A percentile compares a stretch with the other conserved stretches of the same genome.
Evolutionary conservation across 2,797 vertebrate species (phyloP).

Genomic region (Eutrigla gurnardus): DNA sequence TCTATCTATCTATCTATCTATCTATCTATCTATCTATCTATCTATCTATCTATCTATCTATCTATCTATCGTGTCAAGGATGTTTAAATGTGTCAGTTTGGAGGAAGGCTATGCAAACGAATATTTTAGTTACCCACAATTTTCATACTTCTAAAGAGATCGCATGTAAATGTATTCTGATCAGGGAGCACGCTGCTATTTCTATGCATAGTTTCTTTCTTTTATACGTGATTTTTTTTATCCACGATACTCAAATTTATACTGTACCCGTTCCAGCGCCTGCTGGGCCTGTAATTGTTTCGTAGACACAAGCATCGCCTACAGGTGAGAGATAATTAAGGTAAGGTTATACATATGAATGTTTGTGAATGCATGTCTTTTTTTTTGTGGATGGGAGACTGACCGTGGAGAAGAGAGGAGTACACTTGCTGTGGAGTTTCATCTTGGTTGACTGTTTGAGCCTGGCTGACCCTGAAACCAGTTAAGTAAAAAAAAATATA

Average conservation of each 20-base stretch:
- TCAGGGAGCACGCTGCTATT: too few relatives aligned
- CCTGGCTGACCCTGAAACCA: background rate
- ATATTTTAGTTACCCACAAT: background rate
- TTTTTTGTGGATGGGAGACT: background rate
- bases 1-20: too few relatives aligned
- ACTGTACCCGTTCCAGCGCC: background rate
- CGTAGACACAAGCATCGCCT: slow-evolving; percentile 33
- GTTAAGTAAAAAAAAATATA: too few relatives aligned
- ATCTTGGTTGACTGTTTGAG: background rate
- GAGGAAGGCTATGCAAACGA: background rate
- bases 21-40: too few relatives aligned
- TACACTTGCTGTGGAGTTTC: slow-evolving; percentile 27
- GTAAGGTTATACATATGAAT: background rate
- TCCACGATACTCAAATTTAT: background rate
- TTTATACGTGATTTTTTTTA: too few relatives aligned
- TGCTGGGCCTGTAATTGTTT: background rate
- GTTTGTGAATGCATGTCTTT: too few relatives aligned
- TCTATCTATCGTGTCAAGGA: too few relatives aligned
- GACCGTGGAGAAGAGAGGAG: slow-evolving; percentile 30
- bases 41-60: too few relatives aligned
- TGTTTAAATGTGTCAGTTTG: background rate
- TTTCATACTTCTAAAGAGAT: too few relatives aligned
- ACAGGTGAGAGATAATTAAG: background rate
- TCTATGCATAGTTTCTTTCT: too few relatives aligned
- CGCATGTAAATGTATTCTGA: too few relatives aligned